A percentile compares a stretch with the other conserved stretches of the same genome.
These are phyloP conservation scores for Pecten maximus DNA, from an alignment of 2,888 invertebrate species.

Conservation along the genomic window DNA sequence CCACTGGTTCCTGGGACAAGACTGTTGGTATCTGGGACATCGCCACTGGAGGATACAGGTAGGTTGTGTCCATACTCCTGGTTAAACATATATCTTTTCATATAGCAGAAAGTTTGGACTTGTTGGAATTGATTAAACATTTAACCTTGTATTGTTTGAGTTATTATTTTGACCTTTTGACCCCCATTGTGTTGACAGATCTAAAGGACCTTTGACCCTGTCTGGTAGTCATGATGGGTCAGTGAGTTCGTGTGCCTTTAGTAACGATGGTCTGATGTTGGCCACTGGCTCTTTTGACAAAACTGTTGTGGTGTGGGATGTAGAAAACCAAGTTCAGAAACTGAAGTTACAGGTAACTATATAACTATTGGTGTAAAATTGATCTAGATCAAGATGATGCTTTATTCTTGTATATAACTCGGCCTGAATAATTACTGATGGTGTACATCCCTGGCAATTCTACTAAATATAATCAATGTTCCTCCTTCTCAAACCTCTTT, in stretches of 20 bases:
- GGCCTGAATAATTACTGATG: no score
- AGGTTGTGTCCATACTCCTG: not conserved
- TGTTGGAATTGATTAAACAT: no score
- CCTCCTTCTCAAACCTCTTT: no score
- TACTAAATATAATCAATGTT: no score
- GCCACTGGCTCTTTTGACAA: constrained; percentile 81
- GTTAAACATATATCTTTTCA: not conserved
- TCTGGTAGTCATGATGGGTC: constrained; percentile 81
- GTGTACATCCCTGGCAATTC: no score
- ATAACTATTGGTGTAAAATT: not conserved
- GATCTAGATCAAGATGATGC: no score
- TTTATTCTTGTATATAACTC: no score
- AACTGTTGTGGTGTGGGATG: constrained; percentile 81
- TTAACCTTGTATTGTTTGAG: not conserved
- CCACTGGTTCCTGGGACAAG: constrained; percentile 82
- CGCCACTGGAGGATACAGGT: constrained; percentile 81
- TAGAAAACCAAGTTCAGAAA: constrained; percentile 78
- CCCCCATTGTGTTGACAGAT: constrained; percentile 63
- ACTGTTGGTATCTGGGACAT: constrained; percentile 81
- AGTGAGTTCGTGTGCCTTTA: constrained; percentile 80
- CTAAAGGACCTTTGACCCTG: constrained; percentile 74
- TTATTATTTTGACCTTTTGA: not conserved
- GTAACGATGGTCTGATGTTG: constrained; percentile 77
- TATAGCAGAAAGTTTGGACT: no score
- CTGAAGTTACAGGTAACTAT: constrained; percentile 79